phyloP scores from a whole-genome alignment of 2,797 vertebrate species.

The Gymnopithys bicolor region DNA sequence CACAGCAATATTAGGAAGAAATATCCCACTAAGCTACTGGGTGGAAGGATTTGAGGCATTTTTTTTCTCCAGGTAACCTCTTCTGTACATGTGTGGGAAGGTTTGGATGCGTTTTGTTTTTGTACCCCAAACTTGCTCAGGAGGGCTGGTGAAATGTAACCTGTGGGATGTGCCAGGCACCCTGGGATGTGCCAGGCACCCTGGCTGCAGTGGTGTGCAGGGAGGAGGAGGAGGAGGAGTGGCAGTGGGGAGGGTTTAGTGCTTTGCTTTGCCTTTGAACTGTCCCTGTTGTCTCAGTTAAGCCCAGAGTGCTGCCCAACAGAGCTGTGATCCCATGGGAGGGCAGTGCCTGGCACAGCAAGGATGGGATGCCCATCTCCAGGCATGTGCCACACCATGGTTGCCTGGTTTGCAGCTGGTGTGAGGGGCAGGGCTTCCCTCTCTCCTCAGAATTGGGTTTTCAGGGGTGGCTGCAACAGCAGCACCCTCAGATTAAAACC shows the following conservation, averaged over 20 bases:
- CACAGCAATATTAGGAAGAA: slow-evolving; percentile 13
- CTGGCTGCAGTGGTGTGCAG: neutral
- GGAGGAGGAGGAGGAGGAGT: neutral
- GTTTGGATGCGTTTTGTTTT: neutral
- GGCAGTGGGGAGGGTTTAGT: neutral
- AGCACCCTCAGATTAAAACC: rapidly evolving
- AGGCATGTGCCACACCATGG: rapidly evolving
- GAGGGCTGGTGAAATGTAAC: neutral
- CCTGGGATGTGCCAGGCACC: neutral
- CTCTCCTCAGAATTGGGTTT: neutral
- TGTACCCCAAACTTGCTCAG: neutral
- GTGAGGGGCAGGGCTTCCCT: neutral
- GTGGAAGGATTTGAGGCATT: slow-evolving; percentile 4
- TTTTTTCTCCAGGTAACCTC: neutral
- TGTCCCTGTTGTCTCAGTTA: neutral
- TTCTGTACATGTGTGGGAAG: neutral
- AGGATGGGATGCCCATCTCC: rapidly evolving
- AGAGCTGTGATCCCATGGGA: neutral
- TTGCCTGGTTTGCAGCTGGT: rapidly evolving
- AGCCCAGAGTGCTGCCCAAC: neutral
- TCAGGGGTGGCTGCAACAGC: rapidly evolving
- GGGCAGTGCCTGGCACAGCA: neutral
- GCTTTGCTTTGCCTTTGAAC: neutral
- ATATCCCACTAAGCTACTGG: neutral
- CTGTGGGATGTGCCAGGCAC: neutral